Evolutionary conservation across 2,888 invertebrate species (phyloP), one percentile per base, ranked within the genome.

Genomic region (Melinaea marsaeus): DNA sequence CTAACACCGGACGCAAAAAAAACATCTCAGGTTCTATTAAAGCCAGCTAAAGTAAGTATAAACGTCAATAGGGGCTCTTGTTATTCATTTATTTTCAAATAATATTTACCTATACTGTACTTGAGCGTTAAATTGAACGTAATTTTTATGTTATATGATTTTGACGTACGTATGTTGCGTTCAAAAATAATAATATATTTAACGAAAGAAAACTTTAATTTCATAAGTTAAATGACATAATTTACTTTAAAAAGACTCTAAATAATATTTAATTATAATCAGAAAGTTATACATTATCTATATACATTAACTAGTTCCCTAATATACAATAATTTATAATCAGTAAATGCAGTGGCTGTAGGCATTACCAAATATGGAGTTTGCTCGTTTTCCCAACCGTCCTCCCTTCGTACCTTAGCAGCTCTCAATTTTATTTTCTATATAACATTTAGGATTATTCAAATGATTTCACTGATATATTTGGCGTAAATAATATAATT

Each of bases 281-380:
- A 62, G 37, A 57, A 63, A 56, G 56, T 47, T 47, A 56, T 59
- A 22, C 32, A 6, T n/a, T 42, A 13, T 46, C 32, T n/a, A 34
- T 55, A 55, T 13, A 54, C 22, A 42, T 47, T 42, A 47, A 58
- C 56, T 56, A 55, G 60, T 57, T 59, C 58, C 67, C 7, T 42
- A 42, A 59, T 62, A 42, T 58, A 22, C 54, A 55, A 54, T 64
- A 78, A 77, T 80, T 81, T 79, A 77, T 75, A 79, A 75, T 79
- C 77, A 79, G 78, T 81, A 69, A 74, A 76, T 82, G 82, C 81
- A 81, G 86, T 81, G 79, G 80, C 88, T 86, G 85, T 85, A 90
- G 87, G 91, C 93, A 92, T 92, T 92, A 92, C 93, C 93, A 93
- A 93, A 93, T 93, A 93, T 93, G 93, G 93, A 92, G 92, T 92